A percentile compares a stretch with the other conserved stretches of the same genome.
Conservation (phyloP, 2,113 vertebrate genomes). For the Nibea coibor region DNA sequence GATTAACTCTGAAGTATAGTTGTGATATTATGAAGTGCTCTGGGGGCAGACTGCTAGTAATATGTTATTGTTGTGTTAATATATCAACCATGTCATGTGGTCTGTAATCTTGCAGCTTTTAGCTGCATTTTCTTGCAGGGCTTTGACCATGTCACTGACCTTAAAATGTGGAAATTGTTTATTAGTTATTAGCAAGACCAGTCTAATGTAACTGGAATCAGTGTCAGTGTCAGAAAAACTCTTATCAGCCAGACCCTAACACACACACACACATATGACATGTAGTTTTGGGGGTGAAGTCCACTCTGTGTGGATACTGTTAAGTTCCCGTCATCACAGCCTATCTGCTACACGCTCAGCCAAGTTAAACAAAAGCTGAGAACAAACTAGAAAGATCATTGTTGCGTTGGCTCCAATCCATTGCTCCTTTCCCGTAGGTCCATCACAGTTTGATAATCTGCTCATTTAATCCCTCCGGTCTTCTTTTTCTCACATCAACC, state of each 20-base stretch:
- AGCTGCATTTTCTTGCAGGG: neutral
- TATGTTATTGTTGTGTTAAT: neutral
- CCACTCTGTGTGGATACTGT: neutral
- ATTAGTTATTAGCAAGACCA: neutral
- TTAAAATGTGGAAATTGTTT: neutral
- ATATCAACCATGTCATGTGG: neutral
- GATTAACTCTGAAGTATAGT: neutral
- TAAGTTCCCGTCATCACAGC: neutral
- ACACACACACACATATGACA: neutral
- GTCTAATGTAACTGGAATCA: neutral
- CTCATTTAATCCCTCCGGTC: neutral
- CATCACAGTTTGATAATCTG: neutral
- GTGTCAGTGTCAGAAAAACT: neutral
- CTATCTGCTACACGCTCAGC: conserved; percentile 8
- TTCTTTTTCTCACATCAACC: neutral
- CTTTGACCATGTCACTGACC: neutral
- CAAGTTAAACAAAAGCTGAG: conserved; percentile 20
- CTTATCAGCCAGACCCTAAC: neutral
- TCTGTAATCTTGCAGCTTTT: neutral
- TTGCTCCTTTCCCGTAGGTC: neutral
- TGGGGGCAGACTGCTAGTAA: neutral
- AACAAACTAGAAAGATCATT: neutral
- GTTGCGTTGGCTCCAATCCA: neutral
- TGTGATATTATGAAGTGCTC: neutral
- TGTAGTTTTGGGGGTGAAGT: conserved; percentile 21